These are phyloP conservation scores for Numenius arquata DNA, from an alignment of 2,113 vertebrate genomes.

Conservation along the genomic window DNA sequence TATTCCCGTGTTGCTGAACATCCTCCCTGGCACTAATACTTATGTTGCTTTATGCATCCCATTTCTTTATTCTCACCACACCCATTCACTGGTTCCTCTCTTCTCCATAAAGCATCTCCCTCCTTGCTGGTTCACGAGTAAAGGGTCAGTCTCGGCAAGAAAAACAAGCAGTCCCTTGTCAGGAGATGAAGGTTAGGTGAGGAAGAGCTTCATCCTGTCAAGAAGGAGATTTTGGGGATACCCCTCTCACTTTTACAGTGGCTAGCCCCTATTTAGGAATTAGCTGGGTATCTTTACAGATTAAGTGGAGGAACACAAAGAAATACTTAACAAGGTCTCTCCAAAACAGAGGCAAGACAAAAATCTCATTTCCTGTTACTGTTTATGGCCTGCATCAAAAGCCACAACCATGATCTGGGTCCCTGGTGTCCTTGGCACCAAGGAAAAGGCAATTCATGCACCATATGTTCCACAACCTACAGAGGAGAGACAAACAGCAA, in stretches of 20 bases:
- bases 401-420: not conserved
- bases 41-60: not conserved
- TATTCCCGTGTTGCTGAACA: not conserved
- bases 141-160: not conserved
- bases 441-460: not conserved
- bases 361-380: not conserved
- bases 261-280: not conserved
- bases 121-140: not conserved
- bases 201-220: not conserved
- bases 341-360: not conserved
- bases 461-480: conserved; percentile 6
- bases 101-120: not conserved
- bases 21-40: not conserved
- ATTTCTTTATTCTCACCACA: not conserved
- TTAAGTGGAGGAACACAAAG: not conserved
- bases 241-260: not conserved
- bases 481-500: not conserved
- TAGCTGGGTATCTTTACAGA: not conserved
- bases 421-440: not conserved
- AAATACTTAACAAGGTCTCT: not conserved
- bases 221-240: not conserved
- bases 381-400: not conserved
- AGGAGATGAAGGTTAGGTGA: not conserved
- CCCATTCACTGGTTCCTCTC: not conserved
- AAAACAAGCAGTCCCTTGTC: not conserved